phyloP scores from a whole-genome alignment of 1,140 invertebrate species.

The Caenorhabditis tropicalis region DNA sequence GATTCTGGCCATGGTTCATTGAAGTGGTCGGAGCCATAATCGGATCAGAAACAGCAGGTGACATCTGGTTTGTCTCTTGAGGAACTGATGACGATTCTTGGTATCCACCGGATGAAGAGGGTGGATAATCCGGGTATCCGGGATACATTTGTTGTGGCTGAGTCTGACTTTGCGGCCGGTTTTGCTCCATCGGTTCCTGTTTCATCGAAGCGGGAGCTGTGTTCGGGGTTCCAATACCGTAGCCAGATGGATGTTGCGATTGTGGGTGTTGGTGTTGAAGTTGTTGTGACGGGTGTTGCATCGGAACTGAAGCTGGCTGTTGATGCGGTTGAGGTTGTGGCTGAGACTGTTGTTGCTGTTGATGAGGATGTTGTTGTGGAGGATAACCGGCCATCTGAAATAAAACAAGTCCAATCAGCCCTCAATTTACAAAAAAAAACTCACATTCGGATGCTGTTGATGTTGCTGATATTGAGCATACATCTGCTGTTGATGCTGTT shows the following conservation, averaged over 20 bases:
- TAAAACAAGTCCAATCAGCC: not conserved
- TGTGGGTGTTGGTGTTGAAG: not conserved
- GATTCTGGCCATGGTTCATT: conserved; percentile 56
- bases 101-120: conserved; percentile 2
- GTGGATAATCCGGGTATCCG: not conserved
- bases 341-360: not conserved
- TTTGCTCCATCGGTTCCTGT: not conserved
- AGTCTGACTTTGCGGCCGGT: not conserved
- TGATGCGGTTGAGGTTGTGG: not conserved
- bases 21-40: not conserved
- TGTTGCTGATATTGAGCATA: conserved; percentile 31
- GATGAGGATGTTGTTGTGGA: not conserved
- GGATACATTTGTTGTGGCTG: not conserved
- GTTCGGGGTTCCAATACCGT: not conserved
- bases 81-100: not conserved
- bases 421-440: not conserved
- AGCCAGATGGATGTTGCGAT: not conserved
- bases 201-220: not conserved
- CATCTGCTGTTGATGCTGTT: conserved; percentile 4
- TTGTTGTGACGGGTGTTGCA: not conserved
- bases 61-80: not conserved
- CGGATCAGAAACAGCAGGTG: not conserved
- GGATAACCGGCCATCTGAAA: conserved; percentile 15
- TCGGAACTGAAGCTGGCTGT: not conserved
- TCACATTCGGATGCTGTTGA: not conserved